Evolutionary conservation across 2,113 vertebrate genomes (phyloP).

Genomic region (Gorsachius goisagi): DNA sequence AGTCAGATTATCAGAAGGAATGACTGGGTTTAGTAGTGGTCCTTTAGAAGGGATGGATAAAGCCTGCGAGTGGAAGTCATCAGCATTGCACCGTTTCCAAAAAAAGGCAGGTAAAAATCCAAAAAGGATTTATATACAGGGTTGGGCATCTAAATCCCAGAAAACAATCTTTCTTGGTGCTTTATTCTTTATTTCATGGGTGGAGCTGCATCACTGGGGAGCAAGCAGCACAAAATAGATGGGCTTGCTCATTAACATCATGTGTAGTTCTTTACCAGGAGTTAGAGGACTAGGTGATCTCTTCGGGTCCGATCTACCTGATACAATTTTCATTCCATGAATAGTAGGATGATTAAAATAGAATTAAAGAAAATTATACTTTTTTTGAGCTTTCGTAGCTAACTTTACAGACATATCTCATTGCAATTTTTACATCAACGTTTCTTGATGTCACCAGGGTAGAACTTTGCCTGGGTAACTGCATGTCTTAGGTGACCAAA

Average conservation of each 20-base stretch:
- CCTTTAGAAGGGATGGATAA: background rate
- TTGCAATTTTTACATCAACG: background rate
- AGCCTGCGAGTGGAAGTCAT: background rate
- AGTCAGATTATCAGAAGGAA: background rate
- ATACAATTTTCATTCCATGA: background rate
- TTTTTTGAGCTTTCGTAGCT: background rate
- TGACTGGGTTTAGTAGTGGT: background rate
- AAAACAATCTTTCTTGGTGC: background rate
- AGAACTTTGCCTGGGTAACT: background rate
- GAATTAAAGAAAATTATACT: background rate
- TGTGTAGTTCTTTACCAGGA: background rate
- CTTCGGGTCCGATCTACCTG: background rate
- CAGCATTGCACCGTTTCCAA: background rate
- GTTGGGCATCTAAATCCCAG: background rate
- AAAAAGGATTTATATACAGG: background rate
- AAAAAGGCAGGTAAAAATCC: background rate
- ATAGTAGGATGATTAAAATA: background rate
- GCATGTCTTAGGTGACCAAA: background rate
- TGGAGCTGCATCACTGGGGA: background rate
- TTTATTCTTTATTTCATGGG: background rate
- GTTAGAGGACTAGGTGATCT: background rate
- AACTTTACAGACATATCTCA: background rate
- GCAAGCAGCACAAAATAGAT: background rate
- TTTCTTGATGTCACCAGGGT: background rate
- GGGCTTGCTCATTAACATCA: background rate